Base-by-base conservation (phyloP, 2,113 vertebrate genomes). In the Peromyscus polionotus region DNA sequence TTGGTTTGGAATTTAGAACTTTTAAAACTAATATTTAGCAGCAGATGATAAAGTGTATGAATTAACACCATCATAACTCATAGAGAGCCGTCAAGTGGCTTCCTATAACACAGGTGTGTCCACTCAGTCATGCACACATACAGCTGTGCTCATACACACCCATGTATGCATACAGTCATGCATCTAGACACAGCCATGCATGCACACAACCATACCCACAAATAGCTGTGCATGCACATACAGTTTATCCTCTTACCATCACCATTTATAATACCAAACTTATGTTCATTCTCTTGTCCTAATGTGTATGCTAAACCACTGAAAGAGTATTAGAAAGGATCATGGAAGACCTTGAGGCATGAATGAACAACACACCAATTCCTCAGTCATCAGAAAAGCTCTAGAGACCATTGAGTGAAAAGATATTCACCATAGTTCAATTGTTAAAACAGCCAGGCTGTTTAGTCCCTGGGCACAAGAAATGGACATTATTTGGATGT, bases 381-480 rank as follows among this genome's bases (percentile, higher is more conserved):
- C 48, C 76, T 68, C 19, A 26, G 24, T 93, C 90, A 57, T 42
- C 85, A 93, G 72, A 36, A 61, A 31, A 42, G 31, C 67, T 84
- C 45, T 57, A 31, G 36, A 83, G 54, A 96, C 73, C 80, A 80
- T 0, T n/a, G 48, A 77, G 48, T 65, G 24, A 51, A 72, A 94
- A 77, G 39, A 79, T 10, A 72, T 61, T 93, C 75, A 6, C 17
- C 81, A 68, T 54, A 89, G 61, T 88, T 3, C 45, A 61, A 79
- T 39, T 86, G 89, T 68, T 95, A 97, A 96, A 93, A 93, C 81
- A 94, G 88, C 17, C 45, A 67, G 42, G 12, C 83, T 39, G 33
- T 63, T 86, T 36, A 87, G 83, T 93, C 91, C 61, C 89, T 67
- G 72, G 65, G 83, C 54, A 94, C 24, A 92, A 91, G 24, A 95